Base-by-base conservation (phyloP, 2,797 vertebrate species). In the Dallia pectoralis region DNA sequence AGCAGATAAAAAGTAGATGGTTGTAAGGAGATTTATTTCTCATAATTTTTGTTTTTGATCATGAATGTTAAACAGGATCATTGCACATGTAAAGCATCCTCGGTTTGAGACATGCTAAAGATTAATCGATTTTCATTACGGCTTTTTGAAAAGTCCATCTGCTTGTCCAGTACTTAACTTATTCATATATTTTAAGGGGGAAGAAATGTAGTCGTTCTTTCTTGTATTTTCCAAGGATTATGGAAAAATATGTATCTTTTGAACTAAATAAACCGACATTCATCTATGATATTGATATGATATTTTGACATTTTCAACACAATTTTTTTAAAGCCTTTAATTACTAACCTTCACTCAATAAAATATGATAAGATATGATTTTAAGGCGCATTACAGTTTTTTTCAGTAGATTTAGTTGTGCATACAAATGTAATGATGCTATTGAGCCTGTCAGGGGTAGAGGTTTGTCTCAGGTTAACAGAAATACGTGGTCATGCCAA, bases 21-120 rank as follows among this genome's bases (percentile, higher is more conserved):
- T 48, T 77, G 88, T 90, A 90, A 92, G 89, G 86, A 87, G 92
- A 92, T 92, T 90, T 90, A 89, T 81, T 82, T 79, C 77, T 77
- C 79, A 7, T 77, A 82, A 87, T 90, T 89, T 90, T 89, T 86
- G 83, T 87, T 87, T 87, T 87, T 87, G 84, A 69, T 74, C 64
- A 89, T 89, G 78, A 87, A 85, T 86, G 85, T 84, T 77, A 63
- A 65, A 85, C 86, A 90, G 89, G 81, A 90, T 91, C 89, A 91
- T 91, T 91, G 88, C 79, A 79, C 86, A 87, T 87, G 86, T 86
- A 86, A 89, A 88, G 85, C 85, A 82, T 70, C 73, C n/a, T 80
- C 51, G 77, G 83, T 73, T 69, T 77, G 80, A 83, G 73, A 79
- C 81, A 77, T 75, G 81, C 66, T 80, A 71, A n/a, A 79, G 67